Conservation (phyloP, 2,113 vertebrate species). For the Aleadryas rufinucha region DNA sequence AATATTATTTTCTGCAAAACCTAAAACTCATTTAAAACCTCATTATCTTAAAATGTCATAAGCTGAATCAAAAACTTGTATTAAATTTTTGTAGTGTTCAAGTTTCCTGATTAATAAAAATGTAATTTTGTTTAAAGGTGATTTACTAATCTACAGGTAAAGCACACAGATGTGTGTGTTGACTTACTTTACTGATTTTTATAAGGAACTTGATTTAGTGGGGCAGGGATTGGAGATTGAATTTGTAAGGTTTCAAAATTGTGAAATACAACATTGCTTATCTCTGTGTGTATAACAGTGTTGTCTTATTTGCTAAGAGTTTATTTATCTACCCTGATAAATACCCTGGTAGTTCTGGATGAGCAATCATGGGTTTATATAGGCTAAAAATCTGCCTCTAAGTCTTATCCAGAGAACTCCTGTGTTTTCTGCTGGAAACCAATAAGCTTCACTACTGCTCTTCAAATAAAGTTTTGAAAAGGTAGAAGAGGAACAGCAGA, state of each 20-base stretch:
- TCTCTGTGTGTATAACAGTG: background rate
- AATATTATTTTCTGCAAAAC: background rate
- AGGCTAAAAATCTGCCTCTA: background rate
- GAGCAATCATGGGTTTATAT: background rate
- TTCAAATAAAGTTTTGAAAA: background rate
- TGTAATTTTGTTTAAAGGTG: background rate
- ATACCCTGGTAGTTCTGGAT: background rate
- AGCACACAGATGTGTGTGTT: background rate
- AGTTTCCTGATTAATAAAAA: background rate
- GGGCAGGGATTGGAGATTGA: background rate
- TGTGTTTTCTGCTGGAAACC: background rate
- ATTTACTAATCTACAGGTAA: background rate
- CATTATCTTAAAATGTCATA: background rate
- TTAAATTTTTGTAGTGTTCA: background rate
- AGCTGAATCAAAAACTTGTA: background rate
- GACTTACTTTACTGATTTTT: background rate
- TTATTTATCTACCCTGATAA: background rate
- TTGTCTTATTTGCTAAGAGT: background rate
- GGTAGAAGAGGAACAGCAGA: background rate
- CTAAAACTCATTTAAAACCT: background rate
- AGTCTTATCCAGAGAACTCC: background rate
- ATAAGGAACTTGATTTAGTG: background rate
- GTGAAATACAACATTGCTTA: background rate
- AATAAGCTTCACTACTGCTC: background rate
- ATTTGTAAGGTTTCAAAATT: background rate